Evolutionary conservation across 2,888 invertebrate species (phyloP).

Genomic region (Nymphalis polychloros): DNA sequence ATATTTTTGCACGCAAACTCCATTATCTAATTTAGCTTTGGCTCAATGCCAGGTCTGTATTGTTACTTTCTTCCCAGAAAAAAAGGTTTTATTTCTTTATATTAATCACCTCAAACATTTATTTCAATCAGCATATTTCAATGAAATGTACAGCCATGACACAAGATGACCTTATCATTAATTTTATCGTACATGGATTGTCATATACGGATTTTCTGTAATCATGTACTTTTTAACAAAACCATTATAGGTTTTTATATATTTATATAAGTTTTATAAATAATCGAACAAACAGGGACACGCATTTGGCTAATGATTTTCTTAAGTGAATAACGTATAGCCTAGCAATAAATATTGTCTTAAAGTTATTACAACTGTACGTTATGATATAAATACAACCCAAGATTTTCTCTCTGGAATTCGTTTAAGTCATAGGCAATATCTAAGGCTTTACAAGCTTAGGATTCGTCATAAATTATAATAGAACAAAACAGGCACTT

Average conservation of each 20-base stretch:
- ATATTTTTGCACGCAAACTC: slow-evolving; percentile 82
- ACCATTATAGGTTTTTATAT: neutral
- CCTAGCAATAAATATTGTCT: neutral
- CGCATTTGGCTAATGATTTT: neutral
- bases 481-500: slow-evolving; percentile 53
- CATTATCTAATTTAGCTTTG: slow-evolving; percentile 82
- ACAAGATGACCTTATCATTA: neutral
- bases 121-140: slow-evolving; percentile 51
- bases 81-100: slow-evolving; percentile 73
- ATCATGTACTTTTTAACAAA: no score
- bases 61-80: slow-evolving; percentile 74
- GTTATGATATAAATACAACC: slow-evolving; percentile 31
- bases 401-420: slow-evolving; percentile 39
- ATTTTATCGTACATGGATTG: neutral
- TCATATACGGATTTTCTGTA: neutral
- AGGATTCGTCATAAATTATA: slow-evolving; percentile 52
- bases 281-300: neutral
- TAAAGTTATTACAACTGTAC: neutral
- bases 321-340: neutral
- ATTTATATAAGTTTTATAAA: neutral
- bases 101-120: slow-evolving; percentile 72
- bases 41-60: slow-evolving; percentile 78
- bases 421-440: slow-evolving; percentile 51
- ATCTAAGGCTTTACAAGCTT: slow-evolving; percentile 47
- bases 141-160: neutral